Percentiles rank a stretch among this genome's conserved stretches.
Conservation (phyloP, 2,888 invertebrate species). For the Sarcophaga caerulescens region DNA sequence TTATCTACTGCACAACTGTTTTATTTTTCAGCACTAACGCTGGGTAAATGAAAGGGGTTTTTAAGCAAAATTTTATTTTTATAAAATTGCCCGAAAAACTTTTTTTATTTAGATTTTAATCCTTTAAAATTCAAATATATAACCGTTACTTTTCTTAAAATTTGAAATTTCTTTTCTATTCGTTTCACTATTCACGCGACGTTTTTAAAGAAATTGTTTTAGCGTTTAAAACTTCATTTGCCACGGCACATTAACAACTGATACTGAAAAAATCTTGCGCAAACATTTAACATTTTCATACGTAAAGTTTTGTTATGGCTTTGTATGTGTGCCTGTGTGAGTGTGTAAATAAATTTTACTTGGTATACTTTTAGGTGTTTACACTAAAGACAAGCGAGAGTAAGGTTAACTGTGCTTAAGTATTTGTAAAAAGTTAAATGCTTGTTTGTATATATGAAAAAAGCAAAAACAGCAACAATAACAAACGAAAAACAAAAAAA, state of each 20-base stretch:
- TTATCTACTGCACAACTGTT: too few relatives aligned
- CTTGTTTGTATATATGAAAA: neutral
- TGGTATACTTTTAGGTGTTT: conserved; percentile 5
- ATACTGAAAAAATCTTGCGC: conserved; percentile 68
- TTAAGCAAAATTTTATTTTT: too few relatives aligned
- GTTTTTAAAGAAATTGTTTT: conserved; percentile 2
- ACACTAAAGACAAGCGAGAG: neutral
- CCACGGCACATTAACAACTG: conserved; percentile 65
- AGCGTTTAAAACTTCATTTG: conserved; percentile 58
- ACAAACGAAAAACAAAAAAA: neutral
- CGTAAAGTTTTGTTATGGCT: conserved; percentile 52
- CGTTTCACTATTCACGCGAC: neutral
- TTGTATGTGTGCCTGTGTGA: conserved; percentile 16
- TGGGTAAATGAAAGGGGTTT: too few relatives aligned
- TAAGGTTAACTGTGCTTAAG: neutral
- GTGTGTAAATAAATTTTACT: conserved; percentile 20
- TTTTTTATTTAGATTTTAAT: too few relatives aligned
- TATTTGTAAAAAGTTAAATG: conserved; percentile 16
- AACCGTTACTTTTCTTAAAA: neutral
- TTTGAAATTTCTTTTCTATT: conserved; percentile 38
- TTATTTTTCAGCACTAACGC: too few relatives aligned
- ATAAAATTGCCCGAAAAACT: too few relatives aligned
- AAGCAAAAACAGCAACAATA: neutral
- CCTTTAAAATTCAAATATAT: too few relatives aligned
- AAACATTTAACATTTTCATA: conserved; percentile 64